A percentile compares a stretch with the other conserved stretches of the same genome.
phyloP scores from a whole-genome alignment of 2,113 vertebrate species.

The Taurulus bubalis region DNA sequence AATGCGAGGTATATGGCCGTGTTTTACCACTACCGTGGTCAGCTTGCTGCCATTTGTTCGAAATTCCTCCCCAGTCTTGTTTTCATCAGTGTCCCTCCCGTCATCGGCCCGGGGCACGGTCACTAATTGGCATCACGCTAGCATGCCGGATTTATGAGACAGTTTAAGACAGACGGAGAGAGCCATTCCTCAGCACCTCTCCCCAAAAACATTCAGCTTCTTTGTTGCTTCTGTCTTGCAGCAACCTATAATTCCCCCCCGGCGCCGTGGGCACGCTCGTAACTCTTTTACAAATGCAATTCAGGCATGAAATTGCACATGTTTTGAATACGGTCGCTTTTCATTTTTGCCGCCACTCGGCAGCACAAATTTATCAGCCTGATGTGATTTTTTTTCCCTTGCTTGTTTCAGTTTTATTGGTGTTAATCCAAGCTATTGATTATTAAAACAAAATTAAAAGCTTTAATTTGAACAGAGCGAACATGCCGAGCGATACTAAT shows the following conservation, averaged over 20 bases:
- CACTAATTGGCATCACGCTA: conserved; percentile 76
- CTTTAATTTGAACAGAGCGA: not conserved
- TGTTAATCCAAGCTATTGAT: conserved; percentile 9
- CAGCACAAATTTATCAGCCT: not conserved
- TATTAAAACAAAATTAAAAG: conserved; percentile 1
- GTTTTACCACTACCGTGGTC: conserved; percentile 18
- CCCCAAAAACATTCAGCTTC: conserved; percentile 33
- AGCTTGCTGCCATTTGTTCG: conserved; percentile 39
- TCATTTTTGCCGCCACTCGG: conserved; percentile 23
- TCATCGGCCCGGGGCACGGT: conserved; percentile 48
- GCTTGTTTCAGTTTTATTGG: not conserved
- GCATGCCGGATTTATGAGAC: conserved; percentile 65
- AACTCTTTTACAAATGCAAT: conserved; percentile 67
- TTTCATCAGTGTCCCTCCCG: conserved; percentile 52
- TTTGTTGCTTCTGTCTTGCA: conserved; percentile 59
- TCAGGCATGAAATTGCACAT: conserved; percentile 72
- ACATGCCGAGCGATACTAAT: not conserved
- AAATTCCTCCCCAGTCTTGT: conserved; percentile 59
- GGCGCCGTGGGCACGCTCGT: conserved; percentile 47
- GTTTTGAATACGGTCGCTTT: conserved; percentile 37
- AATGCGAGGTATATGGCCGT: conserved; percentile 18
- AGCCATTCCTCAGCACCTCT: conserved; percentile 31
- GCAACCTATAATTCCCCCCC: conserved; percentile 42
- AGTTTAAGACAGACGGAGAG: conserved; percentile 45
- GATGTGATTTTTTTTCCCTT: conserved; percentile 1